Evolutionary conservation across 2,797 vertebrate species (phyloP).

Genomic region (Sardinella longiceps): DNA sequence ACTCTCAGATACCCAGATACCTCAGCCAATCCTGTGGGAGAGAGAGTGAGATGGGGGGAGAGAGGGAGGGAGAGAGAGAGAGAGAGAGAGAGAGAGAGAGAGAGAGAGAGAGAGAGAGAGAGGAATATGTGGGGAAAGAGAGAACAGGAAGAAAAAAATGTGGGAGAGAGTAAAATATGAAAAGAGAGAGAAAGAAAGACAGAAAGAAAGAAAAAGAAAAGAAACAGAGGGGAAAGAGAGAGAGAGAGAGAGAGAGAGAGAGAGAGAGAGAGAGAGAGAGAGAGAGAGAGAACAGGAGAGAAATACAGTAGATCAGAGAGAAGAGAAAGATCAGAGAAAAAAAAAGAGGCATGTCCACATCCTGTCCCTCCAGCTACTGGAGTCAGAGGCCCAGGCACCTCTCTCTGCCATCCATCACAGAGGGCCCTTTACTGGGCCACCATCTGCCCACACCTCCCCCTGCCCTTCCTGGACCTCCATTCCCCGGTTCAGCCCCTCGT

Average conservation of each 20-base stretch:
- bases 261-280: neutral
- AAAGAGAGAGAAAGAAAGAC: neutral
- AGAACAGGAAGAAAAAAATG: neutral
- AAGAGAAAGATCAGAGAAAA: neutral
- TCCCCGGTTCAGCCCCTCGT: conserved; percentile 34
- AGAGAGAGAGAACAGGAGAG: neutral
- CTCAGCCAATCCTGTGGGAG: neutral
- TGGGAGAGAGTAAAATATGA: neutral
- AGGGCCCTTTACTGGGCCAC: conserved; percentile 41
- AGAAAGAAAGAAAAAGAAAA: neutral
- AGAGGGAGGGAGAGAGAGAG: neutral
- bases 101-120: neutral
- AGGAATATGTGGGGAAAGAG: neutral
- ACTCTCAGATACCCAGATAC: neutral
- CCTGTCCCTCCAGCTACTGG: neutral
- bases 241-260: neutral
- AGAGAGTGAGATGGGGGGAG: neutral
- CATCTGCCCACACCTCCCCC: conserved; percentile 35
- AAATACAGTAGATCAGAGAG: neutral
- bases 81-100: neutral
- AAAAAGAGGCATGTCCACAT: neutral
- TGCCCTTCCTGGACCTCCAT: conserved; percentile 26
- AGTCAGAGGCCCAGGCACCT: conserved; percentile 30
- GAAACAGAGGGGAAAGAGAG: neutral
- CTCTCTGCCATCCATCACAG: conserved; percentile 53